Conservation (phyloP, 1,140 invertebrate species). For the Aradophagus sp. region DNA sequence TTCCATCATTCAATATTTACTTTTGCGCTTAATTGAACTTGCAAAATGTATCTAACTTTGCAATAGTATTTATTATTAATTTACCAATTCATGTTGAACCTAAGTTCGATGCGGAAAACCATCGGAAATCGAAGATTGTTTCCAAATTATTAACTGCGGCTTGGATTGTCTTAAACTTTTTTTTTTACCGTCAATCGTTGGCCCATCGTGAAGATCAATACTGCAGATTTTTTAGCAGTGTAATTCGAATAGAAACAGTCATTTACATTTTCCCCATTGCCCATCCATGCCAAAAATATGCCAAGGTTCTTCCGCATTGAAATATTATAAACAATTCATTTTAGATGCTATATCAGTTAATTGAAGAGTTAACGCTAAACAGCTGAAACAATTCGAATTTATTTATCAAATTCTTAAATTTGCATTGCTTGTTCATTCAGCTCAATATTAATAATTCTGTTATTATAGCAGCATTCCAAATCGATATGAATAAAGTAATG, state of each 20-base stretch:
- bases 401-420: too few species aligned
- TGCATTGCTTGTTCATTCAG: too few species aligned
- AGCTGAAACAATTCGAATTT: too few species aligned
- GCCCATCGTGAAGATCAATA: constrained; percentile 21
- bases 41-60: neutral
- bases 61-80: too few species aligned
- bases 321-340: too few species aligned
- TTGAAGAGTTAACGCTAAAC: too few species aligned
- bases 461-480: constrained; percentile 26
- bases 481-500: constrained; percentile 33
- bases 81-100: too few species aligned
- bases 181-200: constrained; percentile 8
- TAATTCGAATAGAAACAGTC: constrained; percentile 12
- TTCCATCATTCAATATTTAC: neutral
- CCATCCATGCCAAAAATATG: too few species aligned
- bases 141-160: constrained; percentile 1
- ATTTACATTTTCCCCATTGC: constrained; percentile 8
- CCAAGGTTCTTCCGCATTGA: too few species aligned
- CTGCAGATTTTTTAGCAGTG: constrained; percentile 30
- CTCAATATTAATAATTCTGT: constrained; percentile 29
- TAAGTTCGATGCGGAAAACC: too few species aligned
- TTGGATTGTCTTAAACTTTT: constrained; percentile 7
- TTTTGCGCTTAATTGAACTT: constrained; percentile 2
- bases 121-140: neutral
- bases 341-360: too few species aligned